Evolutionary conservation across 2,797 vertebrate genomes (phyloP), one percentile per base, ranked within the genome.

Genomic region (Gallinago stenura): DNA sequence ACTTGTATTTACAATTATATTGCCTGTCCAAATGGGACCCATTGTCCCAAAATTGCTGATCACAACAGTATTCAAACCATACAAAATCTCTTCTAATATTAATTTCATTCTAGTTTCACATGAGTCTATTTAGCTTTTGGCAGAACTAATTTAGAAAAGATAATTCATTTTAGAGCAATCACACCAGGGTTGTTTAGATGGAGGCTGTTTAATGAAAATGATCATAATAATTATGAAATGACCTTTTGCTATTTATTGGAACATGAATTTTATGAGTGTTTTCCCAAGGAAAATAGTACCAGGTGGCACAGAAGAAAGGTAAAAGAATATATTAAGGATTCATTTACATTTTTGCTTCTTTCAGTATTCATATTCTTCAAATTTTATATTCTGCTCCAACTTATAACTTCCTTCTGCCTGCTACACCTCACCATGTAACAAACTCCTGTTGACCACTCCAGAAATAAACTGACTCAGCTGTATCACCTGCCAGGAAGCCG

Each of bases 141-240:
- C 85, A 94, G 87, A 97, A 92, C 61, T 96, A 93, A 97, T 94
- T 94, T 89, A 83, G 57, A 76, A 85, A 72, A 76, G 24, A 51
- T 75, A 81, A 87, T 91, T 95, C 4, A 21, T 90, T 94, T 83
- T 71, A 45, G 37, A 90, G 37, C 28, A 70, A 53, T 66, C 71
- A 70, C 57, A 51, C 14, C 18, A 82, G 11, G 7, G 24, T 35
- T 71, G 82, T 92, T 91, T 81, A 71, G 50, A 51, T 53, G 46
- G 45, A 45, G 65, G 22, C 4, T 41, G 31, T 89, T 94, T 96
- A 93, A 96, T 95, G 65, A 93, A 90, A 95, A 57, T 57, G 1
- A 57, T 91, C 41, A 1, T 50, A 25, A 62, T 79, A 84, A 87
- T 93, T 75, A 87, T 39, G 28, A 91, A 89, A 51, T 83, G 64